phyloP scores from a whole-genome alignment of 2,797 vertebrate genomes.

The Coendou prehensilis region DNA sequence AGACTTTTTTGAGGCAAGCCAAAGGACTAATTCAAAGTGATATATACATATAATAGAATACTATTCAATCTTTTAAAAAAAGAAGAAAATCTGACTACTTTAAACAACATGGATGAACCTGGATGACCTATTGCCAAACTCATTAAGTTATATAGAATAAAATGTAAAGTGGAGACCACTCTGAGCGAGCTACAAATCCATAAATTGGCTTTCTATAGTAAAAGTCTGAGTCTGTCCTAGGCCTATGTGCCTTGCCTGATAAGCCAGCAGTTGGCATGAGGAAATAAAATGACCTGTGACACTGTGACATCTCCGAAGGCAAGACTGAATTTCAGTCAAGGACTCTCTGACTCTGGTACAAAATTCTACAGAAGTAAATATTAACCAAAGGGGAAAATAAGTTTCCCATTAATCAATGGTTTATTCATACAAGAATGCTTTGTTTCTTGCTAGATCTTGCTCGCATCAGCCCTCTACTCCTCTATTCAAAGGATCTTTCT shows the following conservation, averaged over 20 bases:
- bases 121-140: background rate
- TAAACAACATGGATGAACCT: background rate
- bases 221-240: background rate
- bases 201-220: background rate
- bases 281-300: background rate
- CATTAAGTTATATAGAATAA: background rate
- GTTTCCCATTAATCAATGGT: background rate
- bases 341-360: background rate
- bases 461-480: background rate
- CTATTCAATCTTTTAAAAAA: background rate
- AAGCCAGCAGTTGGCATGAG: background rate
- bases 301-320: background rate
- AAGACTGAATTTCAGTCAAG: background rate
- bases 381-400: background rate
- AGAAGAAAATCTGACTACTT: background rate
- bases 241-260: background rate
- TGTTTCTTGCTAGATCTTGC: background rate
- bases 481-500: background rate
- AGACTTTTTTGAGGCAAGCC: conserved; percentile 7
- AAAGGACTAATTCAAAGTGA: conserved; percentile 10
- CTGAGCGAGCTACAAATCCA: background rate
- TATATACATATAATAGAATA: background rate
- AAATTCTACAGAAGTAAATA: background rate
- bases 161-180: background rate
- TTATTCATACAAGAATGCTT: background rate